A percentile compares a stretch with the other conserved stretches of the same genome.
Evolutionary conservation across 2,113 vertebrate species (phyloP).

Genomic region (Ophthalmotilapia sp.): DNA sequence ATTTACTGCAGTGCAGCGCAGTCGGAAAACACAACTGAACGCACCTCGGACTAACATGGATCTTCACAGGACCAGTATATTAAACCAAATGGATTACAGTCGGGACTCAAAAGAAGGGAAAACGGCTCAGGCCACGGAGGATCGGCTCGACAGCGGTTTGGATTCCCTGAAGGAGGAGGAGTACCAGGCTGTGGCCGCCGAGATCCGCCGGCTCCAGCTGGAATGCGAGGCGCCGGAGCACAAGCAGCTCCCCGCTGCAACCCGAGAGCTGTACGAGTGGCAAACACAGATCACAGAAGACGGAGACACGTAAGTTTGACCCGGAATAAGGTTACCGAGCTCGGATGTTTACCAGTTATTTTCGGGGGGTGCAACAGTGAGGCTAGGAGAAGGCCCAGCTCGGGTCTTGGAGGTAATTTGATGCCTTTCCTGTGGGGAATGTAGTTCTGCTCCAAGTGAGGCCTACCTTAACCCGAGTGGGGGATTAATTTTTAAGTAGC

Average conservation of each 20-base stretch:
- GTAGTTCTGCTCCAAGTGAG: slow-evolving; percentile 13
- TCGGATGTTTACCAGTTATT: neutral
- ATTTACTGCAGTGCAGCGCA: neutral
- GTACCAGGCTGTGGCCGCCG: slow-evolving; percentile 78
- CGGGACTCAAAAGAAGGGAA: slow-evolving; percentile 69
- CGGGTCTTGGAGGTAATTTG: slow-evolving; percentile 37
- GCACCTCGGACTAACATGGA: slow-evolving; percentile 48
- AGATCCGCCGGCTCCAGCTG: slow-evolving; percentile 74
- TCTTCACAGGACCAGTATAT: slow-evolving; percentile 46
- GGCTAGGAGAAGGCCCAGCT: slow-evolving; percentile 2
- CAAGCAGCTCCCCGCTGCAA: neutral
- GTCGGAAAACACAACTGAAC: neutral
- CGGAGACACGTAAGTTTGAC: slow-evolving; percentile 89
- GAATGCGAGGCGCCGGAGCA: slow-evolving; percentile 41
- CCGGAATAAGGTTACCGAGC: neutral
- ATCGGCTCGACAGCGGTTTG: slow-evolving; percentile 89
- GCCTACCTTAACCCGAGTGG: neutral
- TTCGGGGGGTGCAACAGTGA: neutral
- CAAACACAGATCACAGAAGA: slow-evolving; percentile 83
- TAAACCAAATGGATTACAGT: slow-evolving; percentile 68
- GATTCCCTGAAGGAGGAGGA: slow-evolving; percentile 93
- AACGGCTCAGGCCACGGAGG: slow-evolving; percentile 59
- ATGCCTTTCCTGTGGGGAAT: slow-evolving; percentile 36
- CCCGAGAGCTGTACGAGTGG: slow-evolving; percentile 67
- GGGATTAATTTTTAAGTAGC: neutral